These are phyloP conservation scores for Carpatolechia fugitivella DNA, from an alignment of 2,888 invertebrate species.

Conservation along the genomic window DNA sequence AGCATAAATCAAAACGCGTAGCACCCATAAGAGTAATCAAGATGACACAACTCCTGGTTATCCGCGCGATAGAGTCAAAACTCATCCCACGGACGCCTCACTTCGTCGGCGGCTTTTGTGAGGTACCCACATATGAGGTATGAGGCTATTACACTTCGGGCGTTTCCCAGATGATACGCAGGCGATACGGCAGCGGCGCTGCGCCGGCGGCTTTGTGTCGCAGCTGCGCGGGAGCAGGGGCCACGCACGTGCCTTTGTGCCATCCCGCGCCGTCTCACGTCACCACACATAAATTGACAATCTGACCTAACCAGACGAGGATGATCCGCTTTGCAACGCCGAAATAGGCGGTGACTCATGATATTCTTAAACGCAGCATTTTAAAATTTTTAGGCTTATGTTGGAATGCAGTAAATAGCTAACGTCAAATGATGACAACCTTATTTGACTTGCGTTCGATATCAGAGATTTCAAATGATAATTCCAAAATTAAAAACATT, in stretches of 20 bases:
- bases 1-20: conserved; percentile 5
- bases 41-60: conserved; percentile 48
- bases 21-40: conserved; percentile 29
- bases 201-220: conserved; percentile 55
- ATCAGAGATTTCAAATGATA: too few species aligned
- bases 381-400: neutral
- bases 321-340: conserved; percentile 17
- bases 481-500: too few species aligned
- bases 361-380: neutral
- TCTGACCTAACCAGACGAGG: conserved; percentile 45
- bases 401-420: neutral
- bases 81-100: conserved; percentile 59
- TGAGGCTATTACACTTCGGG: conserved; percentile 67
- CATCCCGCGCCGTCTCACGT: conserved; percentile 60
- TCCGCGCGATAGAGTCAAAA: conserved; percentile 58
- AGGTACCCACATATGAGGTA: conserved; percentile 59
- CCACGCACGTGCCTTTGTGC: conserved; percentile 72
- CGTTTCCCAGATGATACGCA: conserved; percentile 45
- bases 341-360: conserved; percentile 13
- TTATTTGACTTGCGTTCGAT: too few species aligned
- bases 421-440: too few species aligned
- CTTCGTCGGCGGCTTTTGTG: conserved; percentile 61
- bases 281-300: conserved; percentile 67
- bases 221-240: conserved; percentile 56
- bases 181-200: conserved; percentile 49